phyloP scores from a whole-genome alignment of 1,140 invertebrate genomes.

The Diachasma alloeum region DNA sequence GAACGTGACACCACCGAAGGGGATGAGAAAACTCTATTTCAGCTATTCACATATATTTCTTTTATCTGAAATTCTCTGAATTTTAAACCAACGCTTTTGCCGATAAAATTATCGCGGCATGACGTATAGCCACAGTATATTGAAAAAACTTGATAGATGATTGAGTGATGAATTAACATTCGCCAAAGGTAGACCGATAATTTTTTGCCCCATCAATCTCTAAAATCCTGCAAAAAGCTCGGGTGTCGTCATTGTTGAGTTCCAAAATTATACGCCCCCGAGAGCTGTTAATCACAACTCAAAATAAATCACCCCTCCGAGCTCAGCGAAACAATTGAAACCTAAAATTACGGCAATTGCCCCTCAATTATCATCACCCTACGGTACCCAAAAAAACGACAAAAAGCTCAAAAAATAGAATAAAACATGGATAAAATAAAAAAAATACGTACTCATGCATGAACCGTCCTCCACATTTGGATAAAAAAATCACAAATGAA shows the following conservation, averaged over 20 bases:
- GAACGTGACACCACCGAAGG: not conserved
- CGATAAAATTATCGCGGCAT: not conserved
- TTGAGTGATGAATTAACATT: not conserved
- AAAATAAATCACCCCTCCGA: not conserved
- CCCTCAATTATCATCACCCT: not conserved
- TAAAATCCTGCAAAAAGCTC: not conserved
- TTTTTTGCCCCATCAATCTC: not conserved
- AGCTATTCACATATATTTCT: not conserved
- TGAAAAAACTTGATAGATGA: not conserved
- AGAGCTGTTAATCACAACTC: not conserved
- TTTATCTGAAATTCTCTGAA: too few species aligned
- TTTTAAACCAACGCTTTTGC: too few species aligned
- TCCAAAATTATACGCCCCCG: not conserved
- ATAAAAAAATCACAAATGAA: not conserved
- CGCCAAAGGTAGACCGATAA: not conserved
- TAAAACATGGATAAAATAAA: not conserved
- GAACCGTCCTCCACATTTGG: not conserved
- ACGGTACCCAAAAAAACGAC: not conserved
- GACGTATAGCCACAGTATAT: not conserved
- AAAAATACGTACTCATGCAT: not conserved
- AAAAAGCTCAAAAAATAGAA: not conserved
- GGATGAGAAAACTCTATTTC: not conserved
- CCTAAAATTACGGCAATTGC: not conserved
- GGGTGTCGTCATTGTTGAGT: not conserved
- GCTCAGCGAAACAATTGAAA: not conserved